A percentile compares a stretch with the other conserved stretches of the same genome.
Evolutionary conservation across 2,797 vertebrate species (phyloP).

Genomic region (Anguilla obscura): DNA sequence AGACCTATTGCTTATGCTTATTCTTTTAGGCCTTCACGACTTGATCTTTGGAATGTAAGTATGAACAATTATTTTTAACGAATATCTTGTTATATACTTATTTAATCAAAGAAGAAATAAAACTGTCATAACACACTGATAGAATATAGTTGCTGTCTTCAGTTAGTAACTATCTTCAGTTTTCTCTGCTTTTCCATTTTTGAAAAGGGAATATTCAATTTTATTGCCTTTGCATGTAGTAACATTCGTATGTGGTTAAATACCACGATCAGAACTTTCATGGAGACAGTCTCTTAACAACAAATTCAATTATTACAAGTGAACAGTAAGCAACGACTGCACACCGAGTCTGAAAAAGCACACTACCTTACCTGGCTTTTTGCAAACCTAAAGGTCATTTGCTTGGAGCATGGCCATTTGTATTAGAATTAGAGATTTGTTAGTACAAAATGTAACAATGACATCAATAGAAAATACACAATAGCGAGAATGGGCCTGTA

Average conservation of each 20-base stretch:
- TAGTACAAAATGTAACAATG: not conserved
- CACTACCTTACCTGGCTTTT: too few species aligned
- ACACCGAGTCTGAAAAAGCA: too few species aligned
- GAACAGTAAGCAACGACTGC: too few species aligned
- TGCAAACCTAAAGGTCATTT: not conserved
- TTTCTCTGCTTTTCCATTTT: not conserved
- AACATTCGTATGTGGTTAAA: too few species aligned
- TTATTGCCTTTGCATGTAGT: not conserved
- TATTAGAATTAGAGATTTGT: not conserved
- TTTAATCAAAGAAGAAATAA: not conserved
- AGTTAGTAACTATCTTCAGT: not conserved
- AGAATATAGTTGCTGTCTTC: not conserved
- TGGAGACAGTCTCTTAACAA: too few species aligned
- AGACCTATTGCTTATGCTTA: conserved; percentile 27
- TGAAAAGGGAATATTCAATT: not conserved
- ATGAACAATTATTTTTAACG: conserved; percentile 23
- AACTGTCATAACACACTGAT: not conserved
- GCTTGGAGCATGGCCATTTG: not conserved
- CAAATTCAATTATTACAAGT: too few species aligned
- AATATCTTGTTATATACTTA: not conserved
- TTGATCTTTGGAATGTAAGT: conserved; percentile 85
- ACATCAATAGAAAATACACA: not conserved
- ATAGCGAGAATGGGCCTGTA: not conserved
- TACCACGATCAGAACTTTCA: too few species aligned
- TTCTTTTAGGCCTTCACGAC: conserved; percentile 76